These are phyloP conservation scores for Falco biarmicus DNA, from an alignment of 2,797 vertebrate genomes.

Conservation along the genomic window DNA sequence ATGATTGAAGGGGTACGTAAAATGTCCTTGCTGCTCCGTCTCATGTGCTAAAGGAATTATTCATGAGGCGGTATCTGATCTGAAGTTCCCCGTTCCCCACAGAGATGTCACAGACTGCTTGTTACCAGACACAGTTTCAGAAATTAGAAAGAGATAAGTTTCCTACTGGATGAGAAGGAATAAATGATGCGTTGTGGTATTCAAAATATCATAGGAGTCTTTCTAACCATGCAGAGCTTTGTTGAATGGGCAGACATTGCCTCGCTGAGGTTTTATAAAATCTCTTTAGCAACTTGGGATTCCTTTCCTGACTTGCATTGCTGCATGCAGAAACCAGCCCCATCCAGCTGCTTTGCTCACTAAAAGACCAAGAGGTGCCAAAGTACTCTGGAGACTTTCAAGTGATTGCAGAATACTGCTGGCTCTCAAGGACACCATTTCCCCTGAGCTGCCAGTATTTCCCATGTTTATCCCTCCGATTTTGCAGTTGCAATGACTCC, in stretches of 20 bases:
- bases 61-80: background rate
- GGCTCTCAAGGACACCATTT: background rate
- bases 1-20: background rate
- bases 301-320: background rate
- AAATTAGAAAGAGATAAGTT: background rate
- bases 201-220: background rate
- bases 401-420: background rate
- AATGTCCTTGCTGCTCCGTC: background rate
- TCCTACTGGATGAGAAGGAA: background rate
- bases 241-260: background rate
- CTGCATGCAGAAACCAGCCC: background rate
- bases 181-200: background rate
- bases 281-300: background rate
- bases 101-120: background rate
- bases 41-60: background rate
- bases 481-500: background rate
- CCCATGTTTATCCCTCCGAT: background rate
- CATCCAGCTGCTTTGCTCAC: background rate
- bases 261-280: background rate
- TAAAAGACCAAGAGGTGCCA: background rate
- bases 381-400: background rate
- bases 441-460: background rate
- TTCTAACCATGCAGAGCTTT: background rate
- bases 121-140: background rate
- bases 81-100: background rate